phyloP scores from a whole-genome alignment of 92 coral and sea anemone genomes.

The Palythoa grandiflora region DNA sequence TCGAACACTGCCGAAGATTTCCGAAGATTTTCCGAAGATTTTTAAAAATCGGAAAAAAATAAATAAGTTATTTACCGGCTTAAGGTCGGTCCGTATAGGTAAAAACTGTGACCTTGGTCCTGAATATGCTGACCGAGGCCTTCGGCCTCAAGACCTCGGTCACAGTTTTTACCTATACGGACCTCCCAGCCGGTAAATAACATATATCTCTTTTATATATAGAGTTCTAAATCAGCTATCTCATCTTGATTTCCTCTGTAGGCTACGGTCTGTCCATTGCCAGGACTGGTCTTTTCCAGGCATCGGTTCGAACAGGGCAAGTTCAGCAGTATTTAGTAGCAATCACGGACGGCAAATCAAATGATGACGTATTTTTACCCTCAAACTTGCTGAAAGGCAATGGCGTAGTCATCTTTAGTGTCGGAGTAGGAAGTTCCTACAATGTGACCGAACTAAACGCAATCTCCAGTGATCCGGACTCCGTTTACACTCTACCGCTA shows the following conservation, averaged over 20 bases:
- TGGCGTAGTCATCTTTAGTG: conserved; percentile 19
- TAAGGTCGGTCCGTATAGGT: too few species aligned
- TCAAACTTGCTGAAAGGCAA: conserved; percentile 23
- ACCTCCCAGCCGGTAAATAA: too few species aligned
- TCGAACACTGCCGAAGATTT: too few species aligned
- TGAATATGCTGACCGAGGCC: too few species aligned
- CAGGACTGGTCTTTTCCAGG: conserved; percentile 17
- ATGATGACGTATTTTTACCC: conserved; percentile 13
- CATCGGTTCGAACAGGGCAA: conserved; percentile 9
- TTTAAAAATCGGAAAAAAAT: too few species aligned
- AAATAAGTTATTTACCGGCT: too few species aligned
- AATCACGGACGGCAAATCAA: conserved; percentile 7
- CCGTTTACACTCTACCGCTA: background rate
- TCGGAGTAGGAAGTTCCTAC: conserved; percentile 11
- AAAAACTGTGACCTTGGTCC: too few species aligned
- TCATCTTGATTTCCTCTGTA: background rate
- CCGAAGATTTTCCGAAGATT: too few species aligned
- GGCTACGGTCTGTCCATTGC: background rate
- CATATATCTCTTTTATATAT: too few species aligned
- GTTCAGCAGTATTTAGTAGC: background rate
- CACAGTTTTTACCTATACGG: too few species aligned
- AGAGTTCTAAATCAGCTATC: background rate
- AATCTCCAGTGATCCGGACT: conserved; percentile 24
- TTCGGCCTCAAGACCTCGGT: too few species aligned
- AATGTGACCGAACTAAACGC: background rate